phyloP scores from a whole-genome alignment of 2,797 vertebrate genomes.

The Pseudomugil gertrudae region DNA sequence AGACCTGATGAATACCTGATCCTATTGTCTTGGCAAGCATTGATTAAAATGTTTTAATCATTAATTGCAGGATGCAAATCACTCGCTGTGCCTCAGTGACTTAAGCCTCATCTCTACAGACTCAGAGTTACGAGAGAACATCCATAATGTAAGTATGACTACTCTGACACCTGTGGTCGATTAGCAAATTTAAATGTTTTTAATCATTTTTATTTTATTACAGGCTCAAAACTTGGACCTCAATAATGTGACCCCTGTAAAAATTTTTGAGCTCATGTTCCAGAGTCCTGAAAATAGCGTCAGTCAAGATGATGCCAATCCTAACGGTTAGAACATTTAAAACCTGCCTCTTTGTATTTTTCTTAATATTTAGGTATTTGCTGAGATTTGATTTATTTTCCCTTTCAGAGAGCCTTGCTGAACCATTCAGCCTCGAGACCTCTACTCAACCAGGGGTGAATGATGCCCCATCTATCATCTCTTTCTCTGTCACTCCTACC shows the following conservation, averaged over 20 bases:
- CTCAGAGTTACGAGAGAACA: slow-evolving; percentile 92
- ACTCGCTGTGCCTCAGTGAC: slow-evolving; percentile 97
- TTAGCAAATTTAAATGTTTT: neutral
- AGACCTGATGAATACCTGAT: slow-evolving; percentile 33
- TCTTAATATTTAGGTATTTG: slow-evolving; percentile 8
- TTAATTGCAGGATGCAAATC: slow-evolving; percentile 92
- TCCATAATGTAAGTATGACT: slow-evolving; percentile 87
- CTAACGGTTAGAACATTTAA: slow-evolving; percentile 79
- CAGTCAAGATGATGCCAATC: slow-evolving; percentile 88
- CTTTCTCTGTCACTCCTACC: slow-evolving; percentile 83
- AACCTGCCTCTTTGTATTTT: neutral
- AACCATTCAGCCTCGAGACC: slow-evolving; percentile 84
- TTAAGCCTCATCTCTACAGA: slow-evolving; percentile 97
- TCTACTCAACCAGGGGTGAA: slow-evolving; percentile 74
- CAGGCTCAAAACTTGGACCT: slow-evolving; percentile 92
- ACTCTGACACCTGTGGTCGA: neutral
- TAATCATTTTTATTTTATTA: slow-evolving; percentile 25
- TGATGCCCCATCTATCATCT: slow-evolving; percentile 81
- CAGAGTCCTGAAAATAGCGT: slow-evolving; percentile 91
- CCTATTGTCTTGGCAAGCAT: slow-evolving; percentile 15
- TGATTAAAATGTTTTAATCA: slow-evolving; percentile 46
- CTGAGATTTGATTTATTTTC: neutral
- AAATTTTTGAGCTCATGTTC: slow-evolving; percentile 98
- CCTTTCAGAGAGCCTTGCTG: slow-evolving; percentile 84
- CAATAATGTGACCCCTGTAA: slow-evolving; percentile 90